Conservation (phyloP, 37 sponge, comb jelly and placozoan species). For the Lycopodina hypogea region DNA sequence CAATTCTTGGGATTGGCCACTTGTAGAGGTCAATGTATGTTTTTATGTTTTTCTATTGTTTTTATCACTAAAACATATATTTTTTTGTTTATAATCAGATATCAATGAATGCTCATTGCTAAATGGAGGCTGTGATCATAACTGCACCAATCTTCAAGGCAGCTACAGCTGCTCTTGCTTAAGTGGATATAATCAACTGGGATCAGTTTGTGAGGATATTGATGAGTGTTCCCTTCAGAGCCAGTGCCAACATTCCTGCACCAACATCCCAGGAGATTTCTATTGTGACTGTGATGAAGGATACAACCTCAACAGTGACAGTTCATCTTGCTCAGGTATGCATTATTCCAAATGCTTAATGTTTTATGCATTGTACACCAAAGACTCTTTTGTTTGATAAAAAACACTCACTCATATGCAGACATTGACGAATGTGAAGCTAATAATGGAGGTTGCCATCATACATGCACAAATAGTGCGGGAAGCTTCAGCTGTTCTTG, state of each 20-base stretch:
- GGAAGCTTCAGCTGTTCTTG: conserved; percentile 27
- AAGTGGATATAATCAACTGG: neutral
- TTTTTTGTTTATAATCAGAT: too few species aligned
- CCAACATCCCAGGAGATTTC: neutral
- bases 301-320: neutral
- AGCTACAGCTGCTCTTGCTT: conserved; percentile 11
- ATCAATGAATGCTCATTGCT: conserved; percentile 9
- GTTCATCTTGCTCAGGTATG: neutral
- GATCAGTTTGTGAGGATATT: conserved; percentile 1
- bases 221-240: conserved; percentile 1
- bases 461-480: conserved; percentile 20
- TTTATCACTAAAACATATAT: too few species aligned
- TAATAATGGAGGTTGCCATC: conserved; percentile 32
- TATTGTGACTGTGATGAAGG: neutral
- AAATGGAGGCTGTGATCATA: conserved; percentile 27
- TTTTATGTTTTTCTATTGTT: too few species aligned
- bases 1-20: too few species aligned
- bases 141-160: conserved; percentile 11
- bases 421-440: conserved; percentile 44
- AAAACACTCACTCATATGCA: neutral
- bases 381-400: too few species aligned
- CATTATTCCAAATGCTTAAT: neutral
- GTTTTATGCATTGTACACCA: too few species aligned
- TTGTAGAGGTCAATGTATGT: too few species aligned
- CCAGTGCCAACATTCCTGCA: conserved; percentile 3